These are phyloP conservation scores for Panurus biarmicus DNA, from an alignment of 2,113 vertebrate genomes.

Conservation along the genomic window DNA sequence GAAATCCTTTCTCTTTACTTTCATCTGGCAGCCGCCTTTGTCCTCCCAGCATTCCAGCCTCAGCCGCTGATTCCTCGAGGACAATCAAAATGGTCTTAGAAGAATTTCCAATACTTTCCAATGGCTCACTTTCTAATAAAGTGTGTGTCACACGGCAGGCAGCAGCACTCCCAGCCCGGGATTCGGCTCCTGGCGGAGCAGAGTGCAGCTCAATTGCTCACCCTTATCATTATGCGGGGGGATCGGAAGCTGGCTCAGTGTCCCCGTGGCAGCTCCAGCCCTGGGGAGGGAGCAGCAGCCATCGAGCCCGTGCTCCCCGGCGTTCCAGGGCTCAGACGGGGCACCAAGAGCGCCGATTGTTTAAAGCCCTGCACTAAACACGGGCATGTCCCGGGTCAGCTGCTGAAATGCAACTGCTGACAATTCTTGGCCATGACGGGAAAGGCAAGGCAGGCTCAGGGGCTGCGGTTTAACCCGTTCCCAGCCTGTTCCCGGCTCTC, in stretches of 20 bases:
- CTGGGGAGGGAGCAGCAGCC: background rate
- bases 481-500: background rate
- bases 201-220: background rate
- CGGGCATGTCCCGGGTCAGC: background rate
- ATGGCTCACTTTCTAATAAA: background rate
- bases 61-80: slow-evolving; percentile 19
- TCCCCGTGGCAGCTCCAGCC: background rate
- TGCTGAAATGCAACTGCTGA: rapidly evolving
- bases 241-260: background rate
- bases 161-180: background rate
- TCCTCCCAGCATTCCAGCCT: background rate
- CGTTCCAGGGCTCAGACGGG: rapidly evolving
- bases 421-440: background rate
- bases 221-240: background rate
- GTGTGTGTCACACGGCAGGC: rapidly evolving
- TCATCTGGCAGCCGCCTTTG: background rate
- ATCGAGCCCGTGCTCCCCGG: rapidly evolving
- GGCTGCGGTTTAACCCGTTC: background rate
- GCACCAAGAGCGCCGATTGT: rapidly evolving
- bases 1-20: background rate
- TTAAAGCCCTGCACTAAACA: background rate
- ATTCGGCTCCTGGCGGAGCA: background rate
- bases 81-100: background rate
- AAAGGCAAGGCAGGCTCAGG: background rate
- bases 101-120: background rate